Evolutionary conservation across 2,113 vertebrate species (phyloP).

Genomic region (Pyxicephalus adspersus): DNA sequence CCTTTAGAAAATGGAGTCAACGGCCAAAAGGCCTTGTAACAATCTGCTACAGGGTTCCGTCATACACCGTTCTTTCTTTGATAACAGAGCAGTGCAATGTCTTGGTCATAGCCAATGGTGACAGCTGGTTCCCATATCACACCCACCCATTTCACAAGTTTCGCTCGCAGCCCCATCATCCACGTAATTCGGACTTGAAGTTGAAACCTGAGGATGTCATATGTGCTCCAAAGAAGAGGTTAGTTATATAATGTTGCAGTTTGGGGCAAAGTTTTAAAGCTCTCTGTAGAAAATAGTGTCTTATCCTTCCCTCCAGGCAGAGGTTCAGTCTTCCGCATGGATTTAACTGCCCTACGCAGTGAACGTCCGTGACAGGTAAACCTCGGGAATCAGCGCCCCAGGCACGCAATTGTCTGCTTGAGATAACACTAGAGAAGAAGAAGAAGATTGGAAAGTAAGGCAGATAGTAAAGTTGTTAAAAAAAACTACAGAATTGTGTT

Average conservation of each 20-base stretch:
- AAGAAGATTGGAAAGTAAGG: conserved; percentile 41
- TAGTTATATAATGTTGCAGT: conserved; percentile 41
- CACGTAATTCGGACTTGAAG: background rate
- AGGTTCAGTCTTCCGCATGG: conserved; percentile 38
- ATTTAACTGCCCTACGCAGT: conserved; percentile 43
- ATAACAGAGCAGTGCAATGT: background rate
- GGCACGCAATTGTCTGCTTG: conserved; percentile 45
- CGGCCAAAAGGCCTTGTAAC: too few relatives aligned
- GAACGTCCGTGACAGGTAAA: conserved; percentile 41
- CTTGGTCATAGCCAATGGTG: background rate
- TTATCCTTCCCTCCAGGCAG: conserved; percentile 46
- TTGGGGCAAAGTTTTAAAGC: conserved; percentile 33
- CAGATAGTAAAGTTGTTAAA: conserved; percentile 39
- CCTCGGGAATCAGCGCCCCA: conserved; percentile 32
- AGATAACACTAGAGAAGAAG: conserved; percentile 33
- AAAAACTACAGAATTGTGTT: background rate
- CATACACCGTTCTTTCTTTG: too few relatives aligned
- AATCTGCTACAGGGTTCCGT: too few relatives aligned
- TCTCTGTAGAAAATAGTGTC: conserved; percentile 13
- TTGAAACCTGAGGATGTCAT: background rate
- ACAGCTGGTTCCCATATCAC: background rate
- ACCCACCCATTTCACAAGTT: background rate
- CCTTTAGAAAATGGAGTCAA: too few relatives aligned
- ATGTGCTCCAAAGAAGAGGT: background rate
- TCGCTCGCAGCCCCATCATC: conserved; percentile 1